These are phyloP conservation scores for Limonius californicus DNA, from an alignment of 1,140 invertebrate genomes.

Conservation along the genomic window DNA sequence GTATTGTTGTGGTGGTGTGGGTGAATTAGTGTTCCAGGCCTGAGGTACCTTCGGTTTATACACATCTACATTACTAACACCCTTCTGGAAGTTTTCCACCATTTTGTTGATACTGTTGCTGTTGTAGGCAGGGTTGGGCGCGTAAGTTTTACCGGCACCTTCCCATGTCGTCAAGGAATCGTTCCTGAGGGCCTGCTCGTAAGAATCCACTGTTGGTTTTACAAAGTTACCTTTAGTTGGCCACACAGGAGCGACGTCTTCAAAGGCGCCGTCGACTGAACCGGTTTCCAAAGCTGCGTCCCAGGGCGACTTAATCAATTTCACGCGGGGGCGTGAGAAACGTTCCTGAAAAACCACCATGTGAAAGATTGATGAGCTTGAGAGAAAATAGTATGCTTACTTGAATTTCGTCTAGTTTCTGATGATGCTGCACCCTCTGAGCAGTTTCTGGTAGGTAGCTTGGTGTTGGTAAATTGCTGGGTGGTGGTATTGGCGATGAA, in stretches of 20 bases:
- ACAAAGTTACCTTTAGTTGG: slow-evolving; percentile 40
- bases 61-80: slow-evolving; percentile 41
- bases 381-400: slow-evolving; percentile 36
- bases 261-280: slow-evolving; percentile 64
- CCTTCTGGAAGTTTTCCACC: slow-evolving; percentile 45
- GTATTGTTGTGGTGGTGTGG: slow-evolving; percentile 36
- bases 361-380: too few species aligned
- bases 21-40: slow-evolving; percentile 49
- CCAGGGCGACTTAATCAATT: slow-evolving; percentile 67
- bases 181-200: slow-evolving; percentile 41
- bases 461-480: slow-evolving; percentile 42
- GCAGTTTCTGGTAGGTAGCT: slow-evolving; percentile 48
- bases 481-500: slow-evolving; percentile 41
- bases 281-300: slow-evolving; percentile 69
- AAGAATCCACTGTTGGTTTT: slow-evolving; percentile 42
- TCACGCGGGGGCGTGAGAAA: slow-evolving; percentile 56
- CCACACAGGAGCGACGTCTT: slow-evolving; percentile 46
- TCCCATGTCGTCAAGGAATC: slow-evolving; percentile 42
- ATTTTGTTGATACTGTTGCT: slow-evolving; percentile 45
- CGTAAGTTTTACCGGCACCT: slow-evolving; percentile 34
- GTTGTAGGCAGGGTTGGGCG: slow-evolving; percentile 46
- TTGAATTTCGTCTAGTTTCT: slow-evolving; percentile 55
- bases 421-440: slow-evolving; percentile 49
- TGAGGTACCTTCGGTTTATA: slow-evolving; percentile 54
- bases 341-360: slow-evolving; percentile 53